phyloP scores from a whole-genome alignment of 2,888 invertebrate genomes.

The Leptinotarsa rubiginosa region DNA sequence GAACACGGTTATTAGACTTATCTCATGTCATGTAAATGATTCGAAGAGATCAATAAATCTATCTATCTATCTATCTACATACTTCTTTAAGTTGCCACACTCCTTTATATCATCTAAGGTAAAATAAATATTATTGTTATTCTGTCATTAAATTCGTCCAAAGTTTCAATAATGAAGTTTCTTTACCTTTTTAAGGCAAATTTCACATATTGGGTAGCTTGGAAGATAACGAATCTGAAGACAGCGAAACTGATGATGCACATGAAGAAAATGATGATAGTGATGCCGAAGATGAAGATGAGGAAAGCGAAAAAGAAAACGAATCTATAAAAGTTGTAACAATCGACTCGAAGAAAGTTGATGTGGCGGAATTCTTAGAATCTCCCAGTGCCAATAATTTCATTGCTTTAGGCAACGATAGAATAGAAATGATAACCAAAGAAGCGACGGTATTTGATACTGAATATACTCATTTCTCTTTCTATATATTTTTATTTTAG shows the following conservation, averaged over 20 bases:
- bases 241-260: constrained; percentile 70
- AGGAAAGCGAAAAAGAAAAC: constrained; percentile 53
- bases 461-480: background rate
- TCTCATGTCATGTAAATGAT: too few species aligned
- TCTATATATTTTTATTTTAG: constrained; percentile 47
- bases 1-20: too few species aligned
- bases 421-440: constrained; percentile 58
- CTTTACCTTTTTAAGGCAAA: constrained; percentile 54
- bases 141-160: too few species aligned
- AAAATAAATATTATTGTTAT: background rate
- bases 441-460: constrained; percentile 59
- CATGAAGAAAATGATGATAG: constrained; percentile 66
- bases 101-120: too few species aligned
- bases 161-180: constrained; percentile 17
- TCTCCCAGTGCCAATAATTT: constrained; percentile 68
- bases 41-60: too few species aligned
- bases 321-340: constrained; percentile 54
- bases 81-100: too few species aligned
- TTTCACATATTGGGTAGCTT: constrained; percentile 72
- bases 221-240: constrained; percentile 72
- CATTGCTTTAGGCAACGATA: constrained; percentile 65
- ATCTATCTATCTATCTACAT: too few species aligned
- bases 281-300: constrained; percentile 64
- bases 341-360: constrained; percentile 49
- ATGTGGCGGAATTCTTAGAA: constrained; percentile 67